A percentile compares a stretch with the other conserved stretches of the same genome.
Conservation (phyloP, 1,140 invertebrate species). For the Macrobrachium nipponense region DNA sequence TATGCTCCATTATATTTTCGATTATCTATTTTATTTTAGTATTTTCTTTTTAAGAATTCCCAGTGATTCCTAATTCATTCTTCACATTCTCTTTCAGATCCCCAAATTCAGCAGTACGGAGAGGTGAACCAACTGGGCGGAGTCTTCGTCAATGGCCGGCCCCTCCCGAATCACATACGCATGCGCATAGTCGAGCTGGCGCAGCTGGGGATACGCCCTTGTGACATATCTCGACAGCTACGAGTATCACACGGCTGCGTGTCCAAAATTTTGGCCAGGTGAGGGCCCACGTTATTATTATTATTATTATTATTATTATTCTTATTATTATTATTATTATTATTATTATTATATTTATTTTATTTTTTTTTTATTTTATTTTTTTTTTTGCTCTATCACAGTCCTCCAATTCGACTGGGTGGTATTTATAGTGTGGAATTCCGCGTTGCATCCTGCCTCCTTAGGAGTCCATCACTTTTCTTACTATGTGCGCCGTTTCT, state of each 20-base stretch:
- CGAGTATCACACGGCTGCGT: slow-evolving; percentile 94
- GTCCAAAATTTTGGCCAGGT: slow-evolving; percentile 90
- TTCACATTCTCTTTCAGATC: slow-evolving; percentile 19
- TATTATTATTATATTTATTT: background rate
- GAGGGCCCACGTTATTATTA: background rate
- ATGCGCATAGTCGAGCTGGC: slow-evolving; percentile 55
- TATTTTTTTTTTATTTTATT: background rate
- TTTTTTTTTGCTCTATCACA: too few species aligned
- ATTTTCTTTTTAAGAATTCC: too few species aligned
- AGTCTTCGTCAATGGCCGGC: slow-evolving; percentile 48
- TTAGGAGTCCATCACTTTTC: too few species aligned
- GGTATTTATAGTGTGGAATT: too few species aligned
- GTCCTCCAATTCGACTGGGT: too few species aligned
- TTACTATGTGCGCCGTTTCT: too few species aligned
- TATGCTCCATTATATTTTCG: too few species aligned
- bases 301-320: background rate
- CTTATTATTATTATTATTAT: slow-evolving; percentile 46
- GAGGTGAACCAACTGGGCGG: slow-evolving; percentile 55
- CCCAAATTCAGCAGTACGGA: slow-evolving; percentile 54
- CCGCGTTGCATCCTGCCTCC: too few species aligned
- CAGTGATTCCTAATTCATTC: background rate
- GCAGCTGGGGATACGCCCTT: slow-evolving; percentile 46
- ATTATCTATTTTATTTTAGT: background rate
- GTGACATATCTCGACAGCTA: slow-evolving; percentile 87
- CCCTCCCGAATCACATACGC: slow-evolving; percentile 46